These are phyloP conservation scores for Drosophila ficusphila DNA, from an alignment of 1,140 invertebrate genomes.

Conservation along the genomic window DNA sequence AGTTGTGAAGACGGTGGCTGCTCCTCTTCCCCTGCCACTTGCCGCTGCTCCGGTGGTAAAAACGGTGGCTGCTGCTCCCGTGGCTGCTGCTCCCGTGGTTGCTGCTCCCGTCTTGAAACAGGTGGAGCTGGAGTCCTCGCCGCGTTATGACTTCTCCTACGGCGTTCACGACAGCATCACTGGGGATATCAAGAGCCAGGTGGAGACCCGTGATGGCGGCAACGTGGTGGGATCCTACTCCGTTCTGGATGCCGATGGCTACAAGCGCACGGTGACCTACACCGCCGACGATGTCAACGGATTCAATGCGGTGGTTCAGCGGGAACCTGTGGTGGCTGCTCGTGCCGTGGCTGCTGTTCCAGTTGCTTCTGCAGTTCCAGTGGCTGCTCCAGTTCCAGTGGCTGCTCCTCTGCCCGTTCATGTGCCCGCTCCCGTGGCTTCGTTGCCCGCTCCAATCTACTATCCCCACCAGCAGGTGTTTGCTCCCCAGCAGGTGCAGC, in stretches of 20 bases:
- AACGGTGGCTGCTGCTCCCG: constrained; percentile 19
- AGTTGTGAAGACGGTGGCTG: constrained; percentile 45
- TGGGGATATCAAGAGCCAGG: constrained; percentile 86
- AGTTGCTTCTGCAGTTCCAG: constrained; percentile 38
- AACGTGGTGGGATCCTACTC: constrained; percentile 85
- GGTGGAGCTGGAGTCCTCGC: constrained; percentile 63
- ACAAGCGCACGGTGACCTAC: constrained; percentile 85
- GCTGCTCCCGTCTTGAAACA: constrained; percentile 56
- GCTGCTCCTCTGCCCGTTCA: constrained; percentile 17
- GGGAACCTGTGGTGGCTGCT: constrained; percentile 81
- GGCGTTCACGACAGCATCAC: constrained; percentile 86
- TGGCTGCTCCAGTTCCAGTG: constrained; percentile 18
- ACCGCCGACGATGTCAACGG: constrained; percentile 85
- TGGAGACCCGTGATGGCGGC: constrained; percentile 86
- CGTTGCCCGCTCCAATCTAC: constrained; percentile 63
- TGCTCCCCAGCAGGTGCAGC: constrained; percentile 53
- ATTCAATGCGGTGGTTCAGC: constrained; percentile 85
- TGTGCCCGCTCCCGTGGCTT: constrained; percentile 25
- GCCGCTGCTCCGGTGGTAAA: constrained; percentile 28
- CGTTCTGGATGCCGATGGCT: constrained; percentile 86
- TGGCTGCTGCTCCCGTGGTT: constrained; percentile 11
- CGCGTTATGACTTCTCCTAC: constrained; percentile 85
- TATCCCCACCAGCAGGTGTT: constrained; percentile 65
- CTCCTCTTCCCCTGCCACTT: constrained; percentile 22
- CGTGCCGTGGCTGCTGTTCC: constrained; percentile 47